These are phyloP conservation scores for Drosophila ogumai DNA, from an alignment of 1,140 invertebrate species.

Conservation along the genomic window DNA sequence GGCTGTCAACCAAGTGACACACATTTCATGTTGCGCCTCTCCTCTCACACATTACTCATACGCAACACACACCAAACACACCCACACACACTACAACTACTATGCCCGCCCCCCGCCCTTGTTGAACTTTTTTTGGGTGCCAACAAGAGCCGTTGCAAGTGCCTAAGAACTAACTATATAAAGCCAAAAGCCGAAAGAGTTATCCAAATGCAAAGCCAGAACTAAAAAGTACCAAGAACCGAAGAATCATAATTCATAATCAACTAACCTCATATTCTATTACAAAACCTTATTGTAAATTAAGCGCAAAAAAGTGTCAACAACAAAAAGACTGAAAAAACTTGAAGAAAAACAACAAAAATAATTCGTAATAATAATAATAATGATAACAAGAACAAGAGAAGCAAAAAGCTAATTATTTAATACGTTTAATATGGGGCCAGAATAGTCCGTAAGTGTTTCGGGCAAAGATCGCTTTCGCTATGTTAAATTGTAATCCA, in stretches of 20 bases:
- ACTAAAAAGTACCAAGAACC: slow-evolving; percentile 25
- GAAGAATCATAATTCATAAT: slow-evolving; percentile 50
- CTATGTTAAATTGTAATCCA: slow-evolving; percentile 70
- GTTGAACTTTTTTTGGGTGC: slow-evolving; percentile 76
- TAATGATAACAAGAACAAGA: slow-evolving; percentile 43
- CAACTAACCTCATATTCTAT: slow-evolving; percentile 56
- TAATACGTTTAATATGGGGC: slow-evolving; percentile 68
- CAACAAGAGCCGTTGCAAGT: slow-evolving; percentile 50
- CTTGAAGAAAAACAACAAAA: slow-evolving; percentile 81
- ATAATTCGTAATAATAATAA: slow-evolving; percentile 58
- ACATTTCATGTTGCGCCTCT: slow-evolving; percentile 71
- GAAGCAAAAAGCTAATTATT: slow-evolving; percentile 26
- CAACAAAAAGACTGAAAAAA: slow-evolving; percentile 33
- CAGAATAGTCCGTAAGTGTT: slow-evolving; percentile 85
- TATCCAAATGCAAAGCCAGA: slow-evolving; percentile 42
- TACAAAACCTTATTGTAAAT: slow-evolving; percentile 84
- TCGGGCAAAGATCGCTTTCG: slow-evolving; percentile 84
- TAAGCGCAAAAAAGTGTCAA: slow-evolving; percentile 63
- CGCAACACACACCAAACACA: slow-evolving; percentile 4
- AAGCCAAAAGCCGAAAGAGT: slow-evolving; percentile 43
- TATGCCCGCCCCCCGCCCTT: slow-evolving; percentile 44
- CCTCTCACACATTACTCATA: not conserved
- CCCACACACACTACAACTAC: slow-evolving; percentile 6
- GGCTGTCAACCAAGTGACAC: slow-evolving; percentile 69
- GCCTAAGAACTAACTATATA: slow-evolving; percentile 40